phyloP scores from a whole-genome alignment of 2,113 vertebrate species.

The Dipodomys ordii region DNA sequence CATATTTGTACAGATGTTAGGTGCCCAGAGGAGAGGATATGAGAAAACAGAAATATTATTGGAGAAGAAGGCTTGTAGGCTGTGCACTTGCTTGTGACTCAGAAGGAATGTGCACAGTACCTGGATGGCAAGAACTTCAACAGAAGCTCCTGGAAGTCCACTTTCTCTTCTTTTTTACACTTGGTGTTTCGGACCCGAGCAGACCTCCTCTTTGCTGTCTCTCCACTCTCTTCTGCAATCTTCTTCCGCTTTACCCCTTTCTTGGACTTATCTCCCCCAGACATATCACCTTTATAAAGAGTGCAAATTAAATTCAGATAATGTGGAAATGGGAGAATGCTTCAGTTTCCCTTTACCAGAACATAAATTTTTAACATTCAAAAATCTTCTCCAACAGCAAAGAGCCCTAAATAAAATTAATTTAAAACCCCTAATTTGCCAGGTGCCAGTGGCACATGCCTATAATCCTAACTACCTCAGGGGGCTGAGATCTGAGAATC shows the following conservation, averaged over 20 bases:
- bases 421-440: neutral
- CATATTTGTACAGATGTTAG: neutral
- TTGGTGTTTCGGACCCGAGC: slow-evolving; percentile 98
- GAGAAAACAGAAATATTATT: neutral
- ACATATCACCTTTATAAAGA: slow-evolving; percentile 87
- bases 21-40: too few species aligned
- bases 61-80: too few species aligned
- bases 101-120: slow-evolving; percentile 79
- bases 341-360: neutral
- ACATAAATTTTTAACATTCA: neutral
- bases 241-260: slow-evolving; percentile 96
- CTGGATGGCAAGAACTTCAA: slow-evolving; percentile 97
- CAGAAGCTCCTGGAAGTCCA: slow-evolving; percentile 97
- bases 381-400: neutral
- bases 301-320: neutral
- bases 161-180: slow-evolving; percentile 98
- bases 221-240: slow-evolving; percentile 92
- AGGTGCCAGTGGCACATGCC: too few species aligned
- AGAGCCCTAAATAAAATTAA: neutral
- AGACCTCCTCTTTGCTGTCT: slow-evolving; percentile 96
- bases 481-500: too few species aligned
- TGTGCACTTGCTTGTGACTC: neutral
- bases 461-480: too few species aligned
- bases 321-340: neutral
- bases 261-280: slow-evolving; percentile 93